Conservation (phyloP, 1,140 invertebrate species). For the Apis cerana region DNA sequence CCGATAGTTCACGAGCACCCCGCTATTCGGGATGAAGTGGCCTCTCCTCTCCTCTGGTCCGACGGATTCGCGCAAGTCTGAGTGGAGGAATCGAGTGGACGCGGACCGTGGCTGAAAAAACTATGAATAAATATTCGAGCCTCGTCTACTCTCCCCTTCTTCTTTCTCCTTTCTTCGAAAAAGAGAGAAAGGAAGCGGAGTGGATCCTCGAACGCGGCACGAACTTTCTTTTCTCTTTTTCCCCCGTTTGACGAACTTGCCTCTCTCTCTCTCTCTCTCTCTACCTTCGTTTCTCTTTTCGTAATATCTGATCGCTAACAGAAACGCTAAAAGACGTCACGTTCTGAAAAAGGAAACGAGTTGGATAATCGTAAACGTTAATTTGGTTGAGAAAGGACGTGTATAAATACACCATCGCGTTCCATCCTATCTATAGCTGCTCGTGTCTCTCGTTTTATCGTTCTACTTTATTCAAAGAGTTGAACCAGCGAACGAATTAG, state of each 20-base stretch:
- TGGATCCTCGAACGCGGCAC: conserved; percentile 47
- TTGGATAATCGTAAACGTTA: neutral
- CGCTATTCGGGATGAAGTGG: conserved; percentile 20
- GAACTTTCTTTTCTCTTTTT: conserved; percentile 36
- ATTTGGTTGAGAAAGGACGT: neutral
- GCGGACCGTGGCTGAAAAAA: conserved; percentile 17
- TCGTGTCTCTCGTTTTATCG: neutral
- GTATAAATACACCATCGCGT: neutral
- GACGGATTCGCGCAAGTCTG: conserved; percentile 34
- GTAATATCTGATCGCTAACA: neutral
- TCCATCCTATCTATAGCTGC: no score
- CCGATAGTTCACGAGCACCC: neutral
- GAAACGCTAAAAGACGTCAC: conserved; percentile 14
- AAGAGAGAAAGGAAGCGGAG: conserved; percentile 3
- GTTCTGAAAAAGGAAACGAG: no score
- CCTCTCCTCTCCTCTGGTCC: neutral
- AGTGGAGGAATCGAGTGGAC: conserved; percentile 50
- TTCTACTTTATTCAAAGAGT: no score
- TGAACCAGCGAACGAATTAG: neutral
- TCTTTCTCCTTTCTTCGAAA: no score
- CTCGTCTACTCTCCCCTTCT: conserved; percentile 18
- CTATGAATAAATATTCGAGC: conserved; percentile 64
- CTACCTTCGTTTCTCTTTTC: neutral
- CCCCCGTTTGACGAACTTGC: conserved; percentile 33
- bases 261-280: conserved; percentile 6